Conservation (phyloP, 2,113 vertebrate genomes). For the Proteles cristata region DNA sequence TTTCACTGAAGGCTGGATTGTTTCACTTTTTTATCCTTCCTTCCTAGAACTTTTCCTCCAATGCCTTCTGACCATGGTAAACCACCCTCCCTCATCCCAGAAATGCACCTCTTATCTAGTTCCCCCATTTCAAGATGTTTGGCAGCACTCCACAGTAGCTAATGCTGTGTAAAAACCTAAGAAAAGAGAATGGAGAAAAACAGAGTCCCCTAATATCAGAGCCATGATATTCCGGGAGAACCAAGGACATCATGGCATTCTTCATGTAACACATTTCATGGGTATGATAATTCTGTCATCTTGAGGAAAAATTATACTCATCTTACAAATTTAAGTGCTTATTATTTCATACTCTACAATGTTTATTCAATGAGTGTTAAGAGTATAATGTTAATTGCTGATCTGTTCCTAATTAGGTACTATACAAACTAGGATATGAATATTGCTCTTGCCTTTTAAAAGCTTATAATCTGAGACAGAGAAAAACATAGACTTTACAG, state of each 20-base stretch:
- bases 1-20: not conserved
- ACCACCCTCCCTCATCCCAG: not conserved
- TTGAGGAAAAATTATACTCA: not conserved
- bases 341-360: constrained; percentile 20
- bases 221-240: not conserved
- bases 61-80: not conserved
- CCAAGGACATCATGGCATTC: not conserved
- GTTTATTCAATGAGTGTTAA: not conserved
- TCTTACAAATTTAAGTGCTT: not conserved
- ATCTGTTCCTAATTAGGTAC: not conserved
- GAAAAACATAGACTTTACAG: not conserved
- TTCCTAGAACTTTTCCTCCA: not conserved
- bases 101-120: not conserved
- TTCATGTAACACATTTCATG: not conserved
- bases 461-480: not conserved
- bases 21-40: not conserved
- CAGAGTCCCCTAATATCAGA: not conserved
- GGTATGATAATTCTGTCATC: not conserved
- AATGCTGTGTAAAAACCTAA: constrained; percentile 22
- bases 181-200: constrained; percentile 15
- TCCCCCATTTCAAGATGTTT: not conserved
- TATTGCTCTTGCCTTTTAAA: constrained; percentile 6
- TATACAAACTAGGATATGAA: constrained; percentile 17
- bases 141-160: not conserved
- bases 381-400: not conserved